Evolutionary conservation across 2,888 invertebrate species (phyloP).

Genomic region (Esperia sulphurella): DNA sequence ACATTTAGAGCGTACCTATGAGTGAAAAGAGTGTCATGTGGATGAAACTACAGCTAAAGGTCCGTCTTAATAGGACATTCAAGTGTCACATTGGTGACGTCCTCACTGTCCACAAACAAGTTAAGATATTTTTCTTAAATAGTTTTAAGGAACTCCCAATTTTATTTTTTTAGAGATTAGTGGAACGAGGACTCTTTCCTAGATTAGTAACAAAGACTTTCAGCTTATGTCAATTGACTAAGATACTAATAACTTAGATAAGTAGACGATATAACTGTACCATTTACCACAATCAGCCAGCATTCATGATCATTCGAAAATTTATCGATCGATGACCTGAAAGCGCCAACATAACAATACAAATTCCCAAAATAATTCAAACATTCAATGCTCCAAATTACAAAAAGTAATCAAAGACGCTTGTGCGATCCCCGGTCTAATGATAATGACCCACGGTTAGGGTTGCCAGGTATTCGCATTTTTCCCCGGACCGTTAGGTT

Average conservation of each 20-base stretch:
- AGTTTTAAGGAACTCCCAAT: no score
- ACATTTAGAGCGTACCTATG: no score
- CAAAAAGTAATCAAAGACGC: conserved; percentile 64
- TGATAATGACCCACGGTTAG: conserved; percentile 53
- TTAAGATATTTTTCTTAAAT: neutral
- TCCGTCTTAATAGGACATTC: no score
- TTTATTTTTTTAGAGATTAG: neutral
- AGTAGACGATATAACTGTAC: neutral
- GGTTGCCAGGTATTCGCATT: no score
- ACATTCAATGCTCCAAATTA: conserved; percentile 62
- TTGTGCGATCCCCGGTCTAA: conserved; percentile 48
- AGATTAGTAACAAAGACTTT: neutral
- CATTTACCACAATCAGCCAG: conserved; percentile 3
- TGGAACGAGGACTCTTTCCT: neutral
- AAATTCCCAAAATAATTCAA: conserved; percentile 57
- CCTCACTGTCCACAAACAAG: no score
- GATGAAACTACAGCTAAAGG: no score
- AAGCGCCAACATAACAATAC: conserved; percentile 41
- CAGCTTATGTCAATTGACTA: neutral
- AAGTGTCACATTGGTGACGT: no score
- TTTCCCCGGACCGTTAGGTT: no score
- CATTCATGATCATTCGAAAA: neutral
- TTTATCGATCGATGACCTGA: conserved; percentile 33
- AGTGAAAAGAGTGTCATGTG: no score
- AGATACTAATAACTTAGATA: neutral